Base-by-base conservation (phyloP, 2,797 vertebrate species). In the Sus cebifrons region DNA sequence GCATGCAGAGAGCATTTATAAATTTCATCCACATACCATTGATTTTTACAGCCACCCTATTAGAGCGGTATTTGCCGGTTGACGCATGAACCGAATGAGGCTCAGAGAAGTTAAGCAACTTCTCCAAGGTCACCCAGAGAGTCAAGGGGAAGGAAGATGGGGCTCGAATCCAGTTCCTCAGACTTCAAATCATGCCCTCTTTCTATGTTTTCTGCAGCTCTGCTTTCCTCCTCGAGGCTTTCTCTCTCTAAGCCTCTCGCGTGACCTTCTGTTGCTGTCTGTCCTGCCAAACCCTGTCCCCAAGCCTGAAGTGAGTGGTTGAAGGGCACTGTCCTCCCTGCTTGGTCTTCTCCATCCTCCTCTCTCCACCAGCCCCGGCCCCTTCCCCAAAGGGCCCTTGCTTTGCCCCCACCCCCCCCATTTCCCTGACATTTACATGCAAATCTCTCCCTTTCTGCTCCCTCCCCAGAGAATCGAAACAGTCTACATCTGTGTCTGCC, bases 131-230 rank as follows among this genome's bases (percentile, higher is more conserved):
- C 78, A 74, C 75, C 68, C 5, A 49, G 78, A 23, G 65, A 82
- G 29, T 65, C 23, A 1, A 3, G 10, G 40, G 13, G 71, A 1
- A 6, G 71, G 75, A 18, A 25, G 20, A 11, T 2, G 40, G 52
- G 20, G 4, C 52, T 52, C 40, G 40, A 27, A 54, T 1, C 49
- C 27, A 0, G 2, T 29, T 29, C 58, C 73, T 83, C 10, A 25
- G 36, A 64, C 52, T 89, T 68, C 25, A 56, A 5, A 15, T 73
- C 25, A 2, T 0, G 0, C 1, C 0, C 32, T 20, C 29, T 68
- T 67, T 54, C 62, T 65, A 32, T 32, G 36, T 36, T 36, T 36
- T 36, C 36, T 36, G 0, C 1, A 6, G 11, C 40, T 49, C 0
- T 70, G 67, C 29, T 4, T 25, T 25, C 81, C 65, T 82, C 71